A percentile compares a stretch with the other conserved stretches of the same genome.
These are phyloP conservation scores for Coregonus sp. DNA, from an alignment of 2,797 vertebrate species.

Conservation along the genomic window DNA sequence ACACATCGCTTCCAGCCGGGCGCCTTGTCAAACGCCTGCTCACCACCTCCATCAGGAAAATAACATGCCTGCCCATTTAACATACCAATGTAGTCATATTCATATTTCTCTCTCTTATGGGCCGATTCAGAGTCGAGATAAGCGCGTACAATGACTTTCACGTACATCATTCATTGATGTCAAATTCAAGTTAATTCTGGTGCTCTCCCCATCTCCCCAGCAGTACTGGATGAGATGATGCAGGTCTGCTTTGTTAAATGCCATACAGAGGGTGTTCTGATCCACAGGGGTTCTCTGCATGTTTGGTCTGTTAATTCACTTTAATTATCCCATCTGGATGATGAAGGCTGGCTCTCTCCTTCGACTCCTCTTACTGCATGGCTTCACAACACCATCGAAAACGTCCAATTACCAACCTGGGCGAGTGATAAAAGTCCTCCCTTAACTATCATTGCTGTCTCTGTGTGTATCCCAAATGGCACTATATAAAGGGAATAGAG, in stretches of 20 bases:
- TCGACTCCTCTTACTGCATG: neutral
- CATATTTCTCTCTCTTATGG: neutral
- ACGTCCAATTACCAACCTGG: slow-evolving; percentile 33
- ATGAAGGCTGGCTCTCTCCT: slow-evolving; percentile 2
- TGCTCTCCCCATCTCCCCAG: neutral
- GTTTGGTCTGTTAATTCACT: slow-evolving; percentile 15
- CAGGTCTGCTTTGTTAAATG: neutral
- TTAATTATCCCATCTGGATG: slow-evolving; percentile 9
- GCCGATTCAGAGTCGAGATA: neutral
- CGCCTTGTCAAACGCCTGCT: slow-evolving; percentile 32
- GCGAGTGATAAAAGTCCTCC: slow-evolving; percentile 32
- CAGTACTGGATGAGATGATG: neutral
- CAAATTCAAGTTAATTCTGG: neutral
- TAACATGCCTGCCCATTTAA: neutral
- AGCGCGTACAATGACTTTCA: neutral
- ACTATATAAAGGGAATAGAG: neutral
- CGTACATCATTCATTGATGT: neutral
- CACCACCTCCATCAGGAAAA: neutral
- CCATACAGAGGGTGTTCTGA: neutral
- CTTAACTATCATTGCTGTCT: slow-evolving; percentile 12
- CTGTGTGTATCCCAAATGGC: neutral
- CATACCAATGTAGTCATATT: neutral
- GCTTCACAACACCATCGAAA: slow-evolving; percentile 8
- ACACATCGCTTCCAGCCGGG: slow-evolving; percentile 35
- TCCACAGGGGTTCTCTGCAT: neutral